Evolutionary conservation across 2,113 vertebrate genomes (phyloP), one percentile per base, ranked within the genome.

Genomic region (Dasyornis broadbenti): DNA sequence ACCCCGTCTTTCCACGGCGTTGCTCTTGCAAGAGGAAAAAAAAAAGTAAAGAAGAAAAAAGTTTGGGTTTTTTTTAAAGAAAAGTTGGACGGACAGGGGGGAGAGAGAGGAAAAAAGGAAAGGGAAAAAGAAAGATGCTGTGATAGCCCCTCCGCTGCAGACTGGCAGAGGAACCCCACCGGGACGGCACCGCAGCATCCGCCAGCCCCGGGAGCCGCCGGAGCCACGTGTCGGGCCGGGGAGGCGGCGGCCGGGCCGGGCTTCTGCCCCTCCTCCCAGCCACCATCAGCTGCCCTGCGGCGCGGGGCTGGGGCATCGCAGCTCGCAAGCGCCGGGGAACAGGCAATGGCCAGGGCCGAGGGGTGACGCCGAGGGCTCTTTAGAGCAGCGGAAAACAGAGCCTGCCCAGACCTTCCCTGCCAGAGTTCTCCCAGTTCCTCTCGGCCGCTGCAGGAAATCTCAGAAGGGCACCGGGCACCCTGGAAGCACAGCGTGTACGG

Each of bases 1-100:
- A 84, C 82, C 49, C 59, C 49, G 89, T 52, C 68, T 95, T 94
- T 95, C 89, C 86, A 92, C 92, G 19, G 89, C 82, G 94, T 77
- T 92, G 82, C 82, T 90, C 28, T 57, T 53, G 63, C 40, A 18
- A 44, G 28, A 26, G 22, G 4, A 0, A 8, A 16, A 31, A 52
- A 35, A 72, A 40, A 31, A 68, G 17, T 28, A 40, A 57, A 86
- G 11, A 59, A 54, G 16, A 56, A 70, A 64, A 86, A 89, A 86
- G 50, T 56, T 89, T 49, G 17, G 10, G 9, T 2, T 53, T 30
- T 68, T 60, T 77, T 12, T 8, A 26, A 71, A 57, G 21, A 59
- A 70, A 86, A 90, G 69, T 72, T 87, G 35, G 59, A 49, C 10
- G 9, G 44, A 53, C 17, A 17, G 22, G 1, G 3, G 11, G 2